Conservation (phyloP, 1,140 invertebrate genomes). For the Ceratosolen solmsi region DNA sequence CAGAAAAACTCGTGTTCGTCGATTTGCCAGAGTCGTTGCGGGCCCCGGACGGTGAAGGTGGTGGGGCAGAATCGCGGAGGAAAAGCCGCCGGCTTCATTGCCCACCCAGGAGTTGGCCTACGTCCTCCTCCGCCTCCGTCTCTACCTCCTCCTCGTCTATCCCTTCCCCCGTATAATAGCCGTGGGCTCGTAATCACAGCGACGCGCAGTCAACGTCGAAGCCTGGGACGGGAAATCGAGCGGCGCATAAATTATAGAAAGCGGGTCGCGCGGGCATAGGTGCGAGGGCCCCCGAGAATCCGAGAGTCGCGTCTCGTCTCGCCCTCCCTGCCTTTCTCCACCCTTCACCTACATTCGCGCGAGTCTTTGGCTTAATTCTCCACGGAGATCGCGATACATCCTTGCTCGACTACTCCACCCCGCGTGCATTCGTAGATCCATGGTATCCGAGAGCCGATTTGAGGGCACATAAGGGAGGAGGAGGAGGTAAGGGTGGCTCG, state of each 20-base stretch:
- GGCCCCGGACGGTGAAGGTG: background rate
- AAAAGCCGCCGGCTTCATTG: background rate
- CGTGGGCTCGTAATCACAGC: background rate
- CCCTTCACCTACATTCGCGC: background rate
- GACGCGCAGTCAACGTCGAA: background rate
- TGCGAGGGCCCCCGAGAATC: too few relatives aligned
- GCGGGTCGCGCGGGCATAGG: background rate
- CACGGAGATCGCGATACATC: too few relatives aligned
- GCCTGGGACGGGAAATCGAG: slow-evolving; percentile 1
- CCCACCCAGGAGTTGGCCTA: background rate
- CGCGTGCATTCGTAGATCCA: too few relatives aligned
- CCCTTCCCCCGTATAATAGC: background rate
- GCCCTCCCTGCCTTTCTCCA: too few relatives aligned
- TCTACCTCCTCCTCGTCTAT: background rate
- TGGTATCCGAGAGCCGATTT: too few relatives aligned
- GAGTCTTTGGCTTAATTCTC: slow-evolving; percentile 66
- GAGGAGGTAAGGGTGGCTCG: too few relatives aligned
- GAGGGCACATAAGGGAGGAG: too few relatives aligned
- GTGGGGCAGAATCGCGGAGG: background rate
- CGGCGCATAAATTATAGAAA: slow-evolving; percentile 35
- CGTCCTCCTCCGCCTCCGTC: background rate
- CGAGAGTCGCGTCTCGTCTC: too few relatives aligned
- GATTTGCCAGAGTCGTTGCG: too few relatives aligned
- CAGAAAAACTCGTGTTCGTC: background rate
- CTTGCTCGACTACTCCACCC: too few relatives aligned